phyloP scores from a whole-genome alignment of 2,113 vertebrate species.

The Oreochromis spilurus region DNA sequence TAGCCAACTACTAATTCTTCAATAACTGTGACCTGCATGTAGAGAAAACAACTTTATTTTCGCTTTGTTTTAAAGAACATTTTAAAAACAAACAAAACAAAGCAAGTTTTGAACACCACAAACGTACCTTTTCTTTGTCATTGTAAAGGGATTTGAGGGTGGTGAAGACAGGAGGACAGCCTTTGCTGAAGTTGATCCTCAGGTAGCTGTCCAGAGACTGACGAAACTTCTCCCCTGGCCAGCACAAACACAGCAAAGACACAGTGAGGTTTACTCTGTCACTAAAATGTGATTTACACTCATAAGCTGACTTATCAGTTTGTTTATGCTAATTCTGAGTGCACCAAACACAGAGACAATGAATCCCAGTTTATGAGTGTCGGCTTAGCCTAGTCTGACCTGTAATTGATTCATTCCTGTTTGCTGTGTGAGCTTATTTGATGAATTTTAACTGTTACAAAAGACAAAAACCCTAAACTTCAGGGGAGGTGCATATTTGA shows the following conservation, averaged over 20 bases:
- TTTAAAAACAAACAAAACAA: background rate
- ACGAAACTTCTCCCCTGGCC: constrained; percentile 87
- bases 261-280: background rate
- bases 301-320: background rate
- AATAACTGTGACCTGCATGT: constrained; percentile 85
- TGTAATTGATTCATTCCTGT: background rate
- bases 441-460: background rate
- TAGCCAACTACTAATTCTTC: constrained; percentile 91
- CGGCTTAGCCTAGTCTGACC: background rate
- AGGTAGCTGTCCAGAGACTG: constrained; percentile 93
- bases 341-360: background rate
- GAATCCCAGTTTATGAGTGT: background rate
- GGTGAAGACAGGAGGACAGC: constrained; percentile 95
- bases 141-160: constrained; percentile 91
- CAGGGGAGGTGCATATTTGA: background rate
- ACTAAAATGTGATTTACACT: background rate
- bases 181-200: constrained; percentile 98
- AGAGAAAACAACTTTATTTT: background rate
- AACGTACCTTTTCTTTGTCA: constrained; percentile 88
- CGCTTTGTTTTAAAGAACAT: background rate
- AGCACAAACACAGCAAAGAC: constrained; percentile 7
- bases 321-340: background rate
- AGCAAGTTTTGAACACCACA: fast-evolving
- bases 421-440: background rate
- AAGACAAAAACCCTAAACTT: background rate